Base-by-base conservation (phyloP, 2,888 invertebrate species). In the Melitaea athalia region DNA sequence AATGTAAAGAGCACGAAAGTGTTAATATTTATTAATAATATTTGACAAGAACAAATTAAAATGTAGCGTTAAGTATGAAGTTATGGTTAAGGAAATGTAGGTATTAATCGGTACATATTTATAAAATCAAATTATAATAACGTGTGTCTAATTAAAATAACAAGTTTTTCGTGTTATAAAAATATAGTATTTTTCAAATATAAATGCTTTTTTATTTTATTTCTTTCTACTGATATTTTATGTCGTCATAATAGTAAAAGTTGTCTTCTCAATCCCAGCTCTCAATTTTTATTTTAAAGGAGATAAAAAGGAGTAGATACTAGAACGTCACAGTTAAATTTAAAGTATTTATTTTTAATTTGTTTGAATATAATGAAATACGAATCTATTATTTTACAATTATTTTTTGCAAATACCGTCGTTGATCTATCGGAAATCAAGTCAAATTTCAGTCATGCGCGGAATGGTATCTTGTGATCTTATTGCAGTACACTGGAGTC, bases 401-500 rank as follows among this genome's bases (percentile, higher is more conserved):
- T 8, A 3, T 52, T 4, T 8, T 15, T 17, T 52, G 15, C 5
- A 1, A 17, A 6, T 24, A 52, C 10, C 17, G 10, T 52, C 7
- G 24, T 45, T 3, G n/a, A 31, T 14, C 33, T 7, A 14, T 33
- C 53, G 53, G 14, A 55, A 55, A 12, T 52, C 4, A 11, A 24
- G 10, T 24, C 24, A 11, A 24, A 52, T 14, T 6, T 33, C 7
- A 31, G 12, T 33, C 12, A 15, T 47, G 45, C 63, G 43, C 72
- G 64, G 71, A 72, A 74, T 75, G 77, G 78, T 80, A 81, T 69
- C 63, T 64, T 68, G 63, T 71, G 73, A 70, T 82, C 70, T 84
- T 73, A 74, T 89, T 88, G 68, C 87, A 89, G 88, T 86, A 74
- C 73, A 81, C 60, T 91, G 90, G 89, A 78, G 85, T 73, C 78